Evolutionary conservation across 2,113 vertebrate species (phyloP).

Genomic region (Synodontis membranacea): DNA sequence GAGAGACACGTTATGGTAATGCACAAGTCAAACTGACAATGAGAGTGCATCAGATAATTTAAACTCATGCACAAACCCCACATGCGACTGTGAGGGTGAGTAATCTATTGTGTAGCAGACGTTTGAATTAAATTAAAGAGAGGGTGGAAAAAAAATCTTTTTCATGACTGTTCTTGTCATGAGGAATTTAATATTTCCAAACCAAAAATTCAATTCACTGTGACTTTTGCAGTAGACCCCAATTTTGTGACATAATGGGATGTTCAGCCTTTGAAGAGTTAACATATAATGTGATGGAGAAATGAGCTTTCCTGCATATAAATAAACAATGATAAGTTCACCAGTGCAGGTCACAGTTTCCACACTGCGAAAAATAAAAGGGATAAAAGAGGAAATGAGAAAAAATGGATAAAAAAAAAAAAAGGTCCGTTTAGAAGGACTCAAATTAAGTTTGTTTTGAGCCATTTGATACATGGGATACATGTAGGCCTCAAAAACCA

Average conservation of each 20-base stretch:
- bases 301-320: background rate
- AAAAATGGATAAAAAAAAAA: no score
- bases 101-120: slow-evolving; percentile 31
- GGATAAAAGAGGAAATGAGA: no score
- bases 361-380: no score
- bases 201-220: slow-evolving; percentile 56
- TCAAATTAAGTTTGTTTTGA: no score
- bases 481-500: no score
- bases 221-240: slow-evolving; percentile 59
- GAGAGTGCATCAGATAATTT: slow-evolving; percentile 40
- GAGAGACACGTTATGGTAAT: slow-evolving; percentile 51
- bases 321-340: background rate
- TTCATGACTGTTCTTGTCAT: slow-evolving; percentile 51
- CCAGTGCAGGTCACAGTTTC: background rate
- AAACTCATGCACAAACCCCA: slow-evolving; percentile 13
- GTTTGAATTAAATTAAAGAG: slow-evolving; percentile 20
- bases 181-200: slow-evolving; percentile 53
- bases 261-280: slow-evolving; percentile 6
- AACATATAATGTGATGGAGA: slow-evolving; percentile 7
- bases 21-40: slow-evolving; percentile 37
- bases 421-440: no score
- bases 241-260: slow-evolving; percentile 19
- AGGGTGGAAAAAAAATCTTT: background rate
- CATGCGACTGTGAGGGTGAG: slow-evolving; percentile 13
- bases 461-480: no score